Percentiles rank a stretch among this genome's conserved stretches.
Conservation (phyloP, 2,797 vertebrate species). For the Merluccius polli region DNA sequence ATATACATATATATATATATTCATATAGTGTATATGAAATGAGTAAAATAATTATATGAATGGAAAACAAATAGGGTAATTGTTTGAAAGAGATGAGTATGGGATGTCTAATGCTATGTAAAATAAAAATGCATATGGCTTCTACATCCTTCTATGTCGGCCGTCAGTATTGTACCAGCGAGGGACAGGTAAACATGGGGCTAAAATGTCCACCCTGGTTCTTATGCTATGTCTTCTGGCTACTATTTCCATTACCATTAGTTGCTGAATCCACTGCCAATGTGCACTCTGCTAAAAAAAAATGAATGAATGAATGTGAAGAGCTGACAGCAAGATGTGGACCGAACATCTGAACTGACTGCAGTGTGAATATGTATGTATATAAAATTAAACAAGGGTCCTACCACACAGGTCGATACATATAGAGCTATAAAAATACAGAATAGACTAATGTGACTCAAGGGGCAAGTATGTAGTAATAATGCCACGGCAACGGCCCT, state of each 20-base stretch:
- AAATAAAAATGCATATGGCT: neutral
- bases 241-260: neutral
- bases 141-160: neutral
- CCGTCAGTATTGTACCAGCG: neutral
- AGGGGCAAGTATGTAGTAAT: neutral
- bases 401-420: neutral
- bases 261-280: neutral
- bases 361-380: neutral
- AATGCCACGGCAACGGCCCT: slow-evolving; percentile 11
- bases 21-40: too few species aligned
- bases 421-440: neutral
- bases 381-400: neutral
- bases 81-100: neutral
- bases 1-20: neutral
- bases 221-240: neutral
- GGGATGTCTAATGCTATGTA: neutral
- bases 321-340: neutral
- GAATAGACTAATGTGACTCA: neutral
- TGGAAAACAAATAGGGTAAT: neutral
- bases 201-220: neutral
- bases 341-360: too few species aligned
- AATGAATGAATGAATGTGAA: neutral
- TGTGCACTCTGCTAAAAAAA: neutral
- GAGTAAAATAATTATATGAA: neutral
- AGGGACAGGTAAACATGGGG: neutral